These are phyloP conservation scores for Gymnocypris eckloni DNA, from an alignment of 2,797 vertebrate species.

Conservation along the genomic window DNA sequence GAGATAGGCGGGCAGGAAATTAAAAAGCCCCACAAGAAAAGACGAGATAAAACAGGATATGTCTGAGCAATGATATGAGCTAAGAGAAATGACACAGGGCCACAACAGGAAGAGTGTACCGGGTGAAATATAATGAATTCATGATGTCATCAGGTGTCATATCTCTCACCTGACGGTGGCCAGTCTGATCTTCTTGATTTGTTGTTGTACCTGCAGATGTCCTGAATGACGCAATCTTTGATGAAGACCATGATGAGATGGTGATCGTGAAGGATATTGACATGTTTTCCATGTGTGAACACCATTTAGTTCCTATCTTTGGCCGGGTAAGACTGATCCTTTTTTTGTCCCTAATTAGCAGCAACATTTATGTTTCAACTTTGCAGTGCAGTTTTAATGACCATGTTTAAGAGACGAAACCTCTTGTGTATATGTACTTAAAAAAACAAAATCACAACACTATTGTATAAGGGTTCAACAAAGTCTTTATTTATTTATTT, in stretches of 20 bases:
- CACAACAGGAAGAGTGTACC: conserved; percentile 59
- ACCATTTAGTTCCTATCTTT: conserved; percentile 96
- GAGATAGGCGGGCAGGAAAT: conserved; percentile 81
- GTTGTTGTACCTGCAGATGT: conserved; percentile 81
- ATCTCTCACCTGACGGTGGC: background rate
- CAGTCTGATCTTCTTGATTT: conserved; percentile 8
- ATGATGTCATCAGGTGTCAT: conserved; percentile 27
- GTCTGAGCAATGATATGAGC: conserved; percentile 68
- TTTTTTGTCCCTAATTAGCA: background rate
- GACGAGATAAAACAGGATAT: conserved; percentile 74
- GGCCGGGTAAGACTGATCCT: conserved; percentile 86
- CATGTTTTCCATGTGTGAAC: conserved; percentile 99
- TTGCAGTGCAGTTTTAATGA: background rate
- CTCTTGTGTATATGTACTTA: background rate
- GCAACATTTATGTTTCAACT: background rate
- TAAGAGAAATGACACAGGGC: conserved; percentile 69
- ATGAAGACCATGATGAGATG: conserved; percentile 99
- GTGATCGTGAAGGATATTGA: conserved; percentile 99
- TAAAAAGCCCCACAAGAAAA: conserved; percentile 69
- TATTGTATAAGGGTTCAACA: background rate
- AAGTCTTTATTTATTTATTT: background rate
- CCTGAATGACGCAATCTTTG: conserved; percentile 96
- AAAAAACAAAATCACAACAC: background rate
- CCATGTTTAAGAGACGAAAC: background rate
- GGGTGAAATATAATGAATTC: conserved; percentile 66